Evolutionary conservation across 2,797 vertebrate species (phyloP).

Genomic region (Macroramphosus scolopax): DNA sequence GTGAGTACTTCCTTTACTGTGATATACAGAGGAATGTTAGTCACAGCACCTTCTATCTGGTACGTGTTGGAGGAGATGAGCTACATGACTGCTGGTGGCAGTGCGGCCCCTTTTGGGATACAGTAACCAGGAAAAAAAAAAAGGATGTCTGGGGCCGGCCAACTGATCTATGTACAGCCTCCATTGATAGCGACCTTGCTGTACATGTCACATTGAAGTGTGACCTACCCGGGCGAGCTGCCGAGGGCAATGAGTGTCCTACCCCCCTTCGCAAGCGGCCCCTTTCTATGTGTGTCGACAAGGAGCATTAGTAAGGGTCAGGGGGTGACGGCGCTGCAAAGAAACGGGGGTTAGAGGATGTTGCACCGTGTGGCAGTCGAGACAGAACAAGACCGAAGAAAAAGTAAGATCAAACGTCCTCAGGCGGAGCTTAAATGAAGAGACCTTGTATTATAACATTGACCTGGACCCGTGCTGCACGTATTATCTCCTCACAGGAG

Average conservation of each 20-base stretch:
- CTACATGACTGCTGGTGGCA: constrained; percentile 53
- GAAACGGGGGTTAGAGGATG: constrained; percentile 31
- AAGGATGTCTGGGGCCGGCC: constrained; percentile 30
- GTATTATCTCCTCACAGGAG: background rate
- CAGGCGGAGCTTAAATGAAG: constrained; percentile 13
- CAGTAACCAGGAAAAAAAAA: constrained; percentile 40
- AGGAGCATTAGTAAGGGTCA: constrained; percentile 59
- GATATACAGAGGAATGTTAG: no score
- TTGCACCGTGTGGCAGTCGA: constrained; percentile 28
- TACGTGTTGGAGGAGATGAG: constrained; percentile 27
- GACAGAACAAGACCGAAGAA: constrained; percentile 8
- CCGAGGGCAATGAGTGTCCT: constrained; percentile 43
- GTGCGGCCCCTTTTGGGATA: constrained; percentile 30
- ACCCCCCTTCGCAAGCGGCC: constrained; percentile 48
- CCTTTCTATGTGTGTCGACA: constrained; percentile 46
- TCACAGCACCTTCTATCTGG: no score
- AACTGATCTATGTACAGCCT: constrained; percentile 43
- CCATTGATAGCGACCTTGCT: constrained; percentile 63
- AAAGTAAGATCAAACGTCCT: constrained; percentile 6
- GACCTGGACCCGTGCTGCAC: constrained; percentile 5
- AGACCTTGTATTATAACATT: constrained; percentile 14
- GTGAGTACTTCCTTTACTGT: no score
- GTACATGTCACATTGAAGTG: constrained; percentile 49
- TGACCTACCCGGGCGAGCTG: constrained; percentile 51
- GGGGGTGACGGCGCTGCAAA: constrained; percentile 38